Percentiles rank a stretch among this genome's conserved stretches.
These are phyloP conservation scores for Clinocottus analis DNA, from an alignment of 2,113 vertebrate genomes.

Conservation along the genomic window DNA sequence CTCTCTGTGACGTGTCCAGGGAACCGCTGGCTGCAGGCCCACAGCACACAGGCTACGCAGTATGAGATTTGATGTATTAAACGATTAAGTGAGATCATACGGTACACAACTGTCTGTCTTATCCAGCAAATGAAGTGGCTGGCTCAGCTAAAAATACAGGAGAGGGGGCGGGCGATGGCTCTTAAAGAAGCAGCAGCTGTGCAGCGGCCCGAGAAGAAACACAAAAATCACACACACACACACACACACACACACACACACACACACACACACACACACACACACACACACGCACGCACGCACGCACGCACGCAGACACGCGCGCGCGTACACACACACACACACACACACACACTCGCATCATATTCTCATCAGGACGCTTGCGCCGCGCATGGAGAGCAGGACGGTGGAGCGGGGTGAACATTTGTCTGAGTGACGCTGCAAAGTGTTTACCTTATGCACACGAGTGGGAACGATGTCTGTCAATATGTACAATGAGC, in stretches of 20 bases:
- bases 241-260: no score
- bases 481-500: not conserved
- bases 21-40: slow-evolving; percentile 55
- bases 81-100: slow-evolving; percentile 73
- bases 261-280: not conserved
- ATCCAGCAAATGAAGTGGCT: slow-evolving; percentile 82
- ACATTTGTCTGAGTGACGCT: slow-evolving; percentile 14
- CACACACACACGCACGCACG: not conserved
- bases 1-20: slow-evolving; percentile 47
- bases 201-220: slow-evolving; percentile 31
- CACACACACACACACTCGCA: slow-evolving; percentile 20
- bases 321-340: not conserved
- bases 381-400: slow-evolving; percentile 22
- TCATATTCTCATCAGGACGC: slow-evolving; percentile 39
- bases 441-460: slow-evolving; percentile 14
- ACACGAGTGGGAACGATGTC: slow-evolving; percentile 17
- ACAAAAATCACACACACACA: not conserved
- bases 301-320: slow-evolving; percentile 2
- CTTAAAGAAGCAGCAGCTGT: slow-evolving; percentile 86
- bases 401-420: slow-evolving; percentile 18
- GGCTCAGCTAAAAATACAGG: slow-evolving; percentile 85
- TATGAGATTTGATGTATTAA: slow-evolving; percentile 66
- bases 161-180: slow-evolving; percentile 77
- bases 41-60: slow-evolving; percentile 52
- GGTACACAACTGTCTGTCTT: slow-evolving; percentile 77